Evolutionary conservation across 2,888 invertebrate genomes (phyloP), one percentile per base, ranked within the genome.

Genomic region (Apamea epomidion): DNA sequence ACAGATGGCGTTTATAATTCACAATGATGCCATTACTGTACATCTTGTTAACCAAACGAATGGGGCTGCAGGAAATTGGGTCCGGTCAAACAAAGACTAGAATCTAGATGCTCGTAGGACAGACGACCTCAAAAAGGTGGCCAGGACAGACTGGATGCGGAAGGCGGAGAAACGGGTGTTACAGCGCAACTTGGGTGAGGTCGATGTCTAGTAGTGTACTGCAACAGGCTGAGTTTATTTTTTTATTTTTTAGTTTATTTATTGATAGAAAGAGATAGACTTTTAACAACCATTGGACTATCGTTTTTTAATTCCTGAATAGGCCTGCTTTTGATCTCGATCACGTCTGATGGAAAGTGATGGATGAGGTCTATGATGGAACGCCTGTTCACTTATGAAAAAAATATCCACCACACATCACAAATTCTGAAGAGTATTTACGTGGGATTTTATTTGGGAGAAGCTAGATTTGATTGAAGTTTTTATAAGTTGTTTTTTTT

Each of bases 1-100:
- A 88, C 85, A 86, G 88, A 88, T 87, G 85, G 80, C 81, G 84
- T 83, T 78, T 83, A 82, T 85, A 89, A 89, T 88, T 80, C 79
- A 89, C 88, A 89, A 87, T 86, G 83, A 78, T 81, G 80, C 79
- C 62, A 78, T 80, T 87, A 81, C 64, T 74, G 78, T 85, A 80
- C 70, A 80, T 37, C 6, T 73, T 77, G 32, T 74, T 77, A 6
- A n/a, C 8, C 21, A 76, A 68, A n/a, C n/a, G 2, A 73, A 73
- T 60, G n/a, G 70, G 10, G 51, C 16, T 18, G 16, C 21, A 42
- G 48, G 18, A 42, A 21, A 54, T 21, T 54, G 18, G 51, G 18
- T 54, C 5, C 51, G 18, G 51, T 51, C 51, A 21, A 21, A 51
- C 51, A 21, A 51, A 51, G 18, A 51, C 51, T 1, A 21, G 18